Evolutionary conservation across 53 echinoderm and acorn worm species (phyloP), one percentile per base, ranked within the genome.

Genomic region (Holothuria leucospilota): DNA sequence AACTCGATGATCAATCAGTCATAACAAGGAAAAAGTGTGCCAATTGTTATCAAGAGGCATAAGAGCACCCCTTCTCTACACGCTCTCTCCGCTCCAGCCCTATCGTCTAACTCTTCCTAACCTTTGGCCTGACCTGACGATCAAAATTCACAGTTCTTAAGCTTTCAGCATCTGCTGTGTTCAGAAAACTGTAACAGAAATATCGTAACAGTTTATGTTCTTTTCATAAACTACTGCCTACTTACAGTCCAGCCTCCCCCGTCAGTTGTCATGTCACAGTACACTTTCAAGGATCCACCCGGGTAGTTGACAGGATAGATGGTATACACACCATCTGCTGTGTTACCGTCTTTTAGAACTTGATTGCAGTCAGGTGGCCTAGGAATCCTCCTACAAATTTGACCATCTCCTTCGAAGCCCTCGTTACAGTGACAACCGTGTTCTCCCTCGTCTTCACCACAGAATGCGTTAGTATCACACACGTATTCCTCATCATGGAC

Each of bases 391-490:
- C 41, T 20, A 34, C 71, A 71, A 13, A 41, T 12, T 20, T 46
- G 10, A 26, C 74, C 74, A 46, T 74, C 49, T 49, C 74, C 74
- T 20, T 49, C 51, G 49, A 24, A 74, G 20, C 74, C 74, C 20
- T 74, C 49, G 8, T 74, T 74, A 40, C 74, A 74, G n/a, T 74
- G 74, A 46, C 74, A 74, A 21, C 74, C 74, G 8, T 74, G 10
- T 24, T 6, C 49, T 46, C 25, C 74, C 0, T 51, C 49, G 10
- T 74, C 46, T 27, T 9, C 23, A 1, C 74, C 46, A 26, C 74
- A 74, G 8, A 74, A 41, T 51, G 46, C 74, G 26, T 74, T 21
- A 21, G 51, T 7, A 51, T 46, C 46, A 10, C 71, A 71, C 21
- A 8, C 25, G 74, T 49, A 74, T 8, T 21, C 74, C 8, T 5